Base-by-base conservation (phyloP, 2,113 vertebrate species). In the Forbesichthys agassizii region DNA sequence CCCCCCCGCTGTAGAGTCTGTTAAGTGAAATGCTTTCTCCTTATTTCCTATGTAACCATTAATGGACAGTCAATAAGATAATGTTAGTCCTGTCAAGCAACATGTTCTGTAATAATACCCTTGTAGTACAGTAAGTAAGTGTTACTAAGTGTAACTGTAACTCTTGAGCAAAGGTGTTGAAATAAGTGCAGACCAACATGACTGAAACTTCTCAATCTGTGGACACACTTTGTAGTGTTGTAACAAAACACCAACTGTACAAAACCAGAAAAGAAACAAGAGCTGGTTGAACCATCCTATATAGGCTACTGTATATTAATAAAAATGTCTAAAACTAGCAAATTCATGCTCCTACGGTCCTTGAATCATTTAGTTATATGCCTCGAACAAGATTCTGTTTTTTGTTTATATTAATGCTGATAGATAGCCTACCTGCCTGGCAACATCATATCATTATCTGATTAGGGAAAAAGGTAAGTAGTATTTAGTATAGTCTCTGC, bases 201-300 rank as follows among this genome's bases (percentile, higher is more conserved):
- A 27, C 8, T 57, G 12, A 48, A 8, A 20, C 36, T 58, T 66
- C 64, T 60, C 18, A n/a, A 33, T 64, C 54, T 61, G 3, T 33
- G 33, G 54, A 48, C 48, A 9, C 47, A 42, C 49, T 13, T 64
- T 64, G 33, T 9, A n/a, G 11, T 46, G 9, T 49, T 11, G 4
- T 57, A 61, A 79, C 47, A 78, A 66, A 33, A 49, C 33, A 69
- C 68, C 66, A 49, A 42, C 72, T 80, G 81, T 82, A 71, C 1
- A 9, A 64, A 62, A 5, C 53, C 14, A 58, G n/a, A 8, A 10
- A 13, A 55, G 54, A 51, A 74, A 65, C 36, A 42, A 42, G 36
- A 42, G 7, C 36, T 42, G 36, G 36, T 42, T 42, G 5, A 42
- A 8, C 27, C 27, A 27, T 27, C 27, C 27, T 27, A 27, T 27